Evolutionary conservation across 2,113 vertebrate genomes (phyloP), one percentile per base, ranked within the genome.

Genomic region (Dasypus novemcinctus): DNA sequence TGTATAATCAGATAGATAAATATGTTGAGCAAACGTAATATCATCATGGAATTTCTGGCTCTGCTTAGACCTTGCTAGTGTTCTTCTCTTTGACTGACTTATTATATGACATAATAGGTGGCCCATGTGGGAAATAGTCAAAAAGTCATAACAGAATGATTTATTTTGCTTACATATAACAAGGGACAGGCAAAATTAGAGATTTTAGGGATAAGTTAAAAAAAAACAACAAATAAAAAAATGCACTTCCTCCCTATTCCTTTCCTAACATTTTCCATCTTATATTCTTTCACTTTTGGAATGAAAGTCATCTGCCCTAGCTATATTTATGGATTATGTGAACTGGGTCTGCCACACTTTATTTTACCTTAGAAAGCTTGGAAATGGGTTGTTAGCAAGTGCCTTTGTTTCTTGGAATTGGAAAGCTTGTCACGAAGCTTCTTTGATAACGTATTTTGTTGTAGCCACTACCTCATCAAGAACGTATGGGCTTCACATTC

Each of bases 31-130:
- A 91, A 87, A 92, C 7, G 46, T 92, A 95, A 59, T 87, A 27
- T 72, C 80, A 66, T 81, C 41, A 17, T 72, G 83, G 92, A 88
- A 95, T 94, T 97, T 83, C 78, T 97, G 94, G 46, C 85, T 90
- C 71, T 36, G 54, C 38, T 82, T 78, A 69, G 36, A 52, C 41
- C 54, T 95, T 68, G 63, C 63, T 49, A 66, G 41, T 64, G 13
- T n/a, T 83, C 33, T 57, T 57, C 49, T 80, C 33, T 89, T 83
- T 29, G 61, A 14, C 14, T 75, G 78, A 75, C 64, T 87, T 84
- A 66, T 63, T 96, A n/a, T 52, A 29, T 61, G 25, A 75, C 61
- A 74, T 25, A 85, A 38, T 75, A 64, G 71, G 14, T 68, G 5
- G 20, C 15, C n/a, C 15, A 21, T 4, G 5, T 85, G 29, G 75